phyloP scores from a whole-genome alignment of 1,140 invertebrate genomes.

The Drosophila mayri region DNA sequence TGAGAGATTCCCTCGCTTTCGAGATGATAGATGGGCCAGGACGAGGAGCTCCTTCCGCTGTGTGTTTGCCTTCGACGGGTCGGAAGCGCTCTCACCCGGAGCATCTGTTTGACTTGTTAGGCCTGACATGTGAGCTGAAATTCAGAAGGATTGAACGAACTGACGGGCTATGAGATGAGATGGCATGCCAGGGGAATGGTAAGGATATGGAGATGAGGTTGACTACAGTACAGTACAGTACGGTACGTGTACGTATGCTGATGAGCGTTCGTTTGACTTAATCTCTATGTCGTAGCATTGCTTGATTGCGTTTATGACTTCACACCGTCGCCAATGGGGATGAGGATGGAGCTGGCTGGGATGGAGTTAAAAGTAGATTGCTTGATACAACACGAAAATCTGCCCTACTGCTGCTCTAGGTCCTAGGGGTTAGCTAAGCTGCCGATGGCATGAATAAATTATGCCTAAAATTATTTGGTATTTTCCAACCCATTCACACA shows the following conservation, averaged over 20 bases:
- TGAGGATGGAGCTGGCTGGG: conserved; percentile 1
- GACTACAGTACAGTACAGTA: neutral
- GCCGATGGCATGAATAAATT: conserved; percentile 48
- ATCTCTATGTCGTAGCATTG: conserved; percentile 42
- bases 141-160: conserved; percentile 40
- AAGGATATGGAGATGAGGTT: neutral
- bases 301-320: conserved; percentile 44
- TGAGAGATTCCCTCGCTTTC: conserved; percentile 8
- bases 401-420: conserved; percentile 20
- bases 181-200: neutral
- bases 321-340: neutral
- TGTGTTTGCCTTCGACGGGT: conserved; percentile 25
- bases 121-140: conserved; percentile 42
- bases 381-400: conserved; percentile 35
- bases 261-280: conserved; percentile 45
- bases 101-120: conserved; percentile 49
- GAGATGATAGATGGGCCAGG: conserved; percentile 26
- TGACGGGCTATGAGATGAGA: conserved; percentile 9
- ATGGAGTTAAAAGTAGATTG: conserved; percentile 47
- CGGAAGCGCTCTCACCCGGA: conserved; percentile 32
- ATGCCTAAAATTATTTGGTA: conserved; percentile 35
- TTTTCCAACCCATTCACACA: conserved; percentile 17
- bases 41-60: conserved; percentile 19
- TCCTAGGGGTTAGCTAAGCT: conserved; percentile 38
- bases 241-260: conserved; percentile 13